Base-by-base conservation (phyloP, 1,140 invertebrate genomes). In the Hylaeus anthracinus region DNA sequence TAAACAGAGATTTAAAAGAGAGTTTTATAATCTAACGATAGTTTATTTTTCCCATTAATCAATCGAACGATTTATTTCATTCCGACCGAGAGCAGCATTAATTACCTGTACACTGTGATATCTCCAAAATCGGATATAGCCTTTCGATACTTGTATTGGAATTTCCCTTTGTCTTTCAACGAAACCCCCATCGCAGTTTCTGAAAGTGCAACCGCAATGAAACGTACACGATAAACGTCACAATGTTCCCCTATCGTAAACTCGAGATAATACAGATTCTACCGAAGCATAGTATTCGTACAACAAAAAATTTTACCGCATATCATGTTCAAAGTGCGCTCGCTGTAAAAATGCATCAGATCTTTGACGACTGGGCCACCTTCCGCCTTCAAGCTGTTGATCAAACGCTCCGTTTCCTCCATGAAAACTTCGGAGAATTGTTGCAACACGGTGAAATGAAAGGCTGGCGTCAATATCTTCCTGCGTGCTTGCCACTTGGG, bases 381-480 rank as follows among this genome's bases (percentile, higher is more conserved):
- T 5, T 88, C 88, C 85, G 86, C 88, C 85, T 84, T 85, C 1
- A 90, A 69, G 2, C n/a, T 53, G 5, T 0, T 81, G 8, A 0
- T 84, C 56, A 90, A 39, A n/a, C 77, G 82, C 3, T 79, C 60
- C 9, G 82, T 78, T 58, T 92, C 87, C n/a, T 91, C 83, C 8
- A 86, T 56, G 8, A 92, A 89, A 43, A 91, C 71, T 0, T 88
- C 83, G 41, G 97, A 88, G 91, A 98, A 98, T 86, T 97, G 95
- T 83, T 96, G 94, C 0, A 98, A 93, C 75, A 98, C 97, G 86
- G 96, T 96, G 90, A 98, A 98, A 91, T 99, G 98, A 92, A 99
- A 99, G 1, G 97, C 96, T 1, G 97, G 97, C 0, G 98, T 98
- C 1, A 99, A 90, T 56, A 98, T 94, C 93, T 97, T 98, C 72